A percentile compares a stretch with the other conserved stretches of the same genome.
These are phyloP conservation scores for Drosophila tropicalis DNA, from an alignment of 1,140 invertebrate genomes.

Conservation along the genomic window DNA sequence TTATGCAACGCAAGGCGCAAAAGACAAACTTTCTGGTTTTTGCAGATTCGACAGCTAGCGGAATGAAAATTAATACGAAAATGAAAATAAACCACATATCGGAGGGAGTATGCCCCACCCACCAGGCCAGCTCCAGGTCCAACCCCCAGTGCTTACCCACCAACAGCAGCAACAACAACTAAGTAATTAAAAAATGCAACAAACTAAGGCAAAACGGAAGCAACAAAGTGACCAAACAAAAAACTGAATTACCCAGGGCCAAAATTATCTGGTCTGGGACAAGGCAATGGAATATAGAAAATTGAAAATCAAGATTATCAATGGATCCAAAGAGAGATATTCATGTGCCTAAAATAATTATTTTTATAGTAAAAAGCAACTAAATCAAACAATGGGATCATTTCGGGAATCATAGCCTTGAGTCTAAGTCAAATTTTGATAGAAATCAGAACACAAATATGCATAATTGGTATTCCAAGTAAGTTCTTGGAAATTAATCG, in stretches of 20 bases:
- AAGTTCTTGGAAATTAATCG: too few relatives aligned
- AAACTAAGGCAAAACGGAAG: slow-evolving; percentile 42
- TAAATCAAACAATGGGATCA: too few relatives aligned
- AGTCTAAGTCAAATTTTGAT: too few relatives aligned
- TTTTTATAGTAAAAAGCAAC: too few relatives aligned
- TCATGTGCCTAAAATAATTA: too few relatives aligned
- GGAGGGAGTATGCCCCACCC: slow-evolving; percentile 15
- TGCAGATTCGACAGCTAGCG: slow-evolving; percentile 67
- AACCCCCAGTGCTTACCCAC: slow-evolving; percentile 21
- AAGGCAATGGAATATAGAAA: not conserved
- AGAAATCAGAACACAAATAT: too few relatives aligned
- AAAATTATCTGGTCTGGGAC: not conserved
- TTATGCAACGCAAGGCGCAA: slow-evolving; percentile 74
- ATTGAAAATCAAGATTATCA: not conserved
- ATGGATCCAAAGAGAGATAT: not conserved
- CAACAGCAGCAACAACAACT: slow-evolving; percentile 40
- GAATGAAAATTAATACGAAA: slow-evolving; percentile 77
- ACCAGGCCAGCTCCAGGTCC: slow-evolving; percentile 11
- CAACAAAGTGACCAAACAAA: slow-evolving; percentile 19
- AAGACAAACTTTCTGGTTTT: slow-evolving; percentile 74
- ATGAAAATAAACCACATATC: slow-evolving; percentile 39
- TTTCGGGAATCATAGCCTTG: too few relatives aligned
- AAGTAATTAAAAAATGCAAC: slow-evolving; percentile 75
- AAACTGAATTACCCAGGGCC: not conserved
- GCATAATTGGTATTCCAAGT: too few relatives aligned